A percentile compares a stretch with the other conserved stretches of the same genome.
Evolutionary conservation across 2,888 invertebrate species (phyloP).

Genomic region (Latrodectus elegans): DNA sequence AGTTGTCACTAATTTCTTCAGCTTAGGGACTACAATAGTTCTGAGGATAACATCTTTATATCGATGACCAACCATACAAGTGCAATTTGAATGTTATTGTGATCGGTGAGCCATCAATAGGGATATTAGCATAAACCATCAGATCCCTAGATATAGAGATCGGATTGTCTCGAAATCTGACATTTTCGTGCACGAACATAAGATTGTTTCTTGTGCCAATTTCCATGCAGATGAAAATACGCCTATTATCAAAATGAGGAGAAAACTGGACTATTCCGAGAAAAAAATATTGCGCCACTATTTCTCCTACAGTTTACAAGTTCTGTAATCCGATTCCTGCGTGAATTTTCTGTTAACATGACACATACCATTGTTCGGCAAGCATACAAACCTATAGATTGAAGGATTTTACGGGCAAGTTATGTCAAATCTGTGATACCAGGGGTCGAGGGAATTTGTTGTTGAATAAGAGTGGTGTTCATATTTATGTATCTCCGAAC

Average conservation of each 20-base stretch:
- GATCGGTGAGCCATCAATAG: conserved; percentile 3
- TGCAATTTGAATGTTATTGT: conserved; percentile 3
- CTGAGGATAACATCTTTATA: background rate
- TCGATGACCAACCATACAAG: background rate
- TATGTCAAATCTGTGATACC: conserved; percentile 7
- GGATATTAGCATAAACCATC: background rate
- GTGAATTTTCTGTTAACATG: background rate
- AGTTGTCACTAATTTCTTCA: background rate
- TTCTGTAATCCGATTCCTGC: background rate
- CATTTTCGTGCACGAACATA: background rate
- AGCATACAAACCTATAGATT: conserved; percentile 2
- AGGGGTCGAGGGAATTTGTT: background rate
- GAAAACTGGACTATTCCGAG: background rate
- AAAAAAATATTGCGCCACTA: conserved; percentile 13
- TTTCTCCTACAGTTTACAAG: background rate
- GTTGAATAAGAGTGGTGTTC: conserved; percentile 16
- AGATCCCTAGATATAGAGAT: no score
- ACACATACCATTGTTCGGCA: background rate
- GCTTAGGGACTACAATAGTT: background rate
- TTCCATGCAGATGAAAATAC: conserved; percentile 10
- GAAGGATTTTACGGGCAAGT: background rate
- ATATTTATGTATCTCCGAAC: background rate
- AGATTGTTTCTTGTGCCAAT: conserved; percentile 1
- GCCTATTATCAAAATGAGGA: conserved; percentile 17
- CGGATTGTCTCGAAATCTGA: background rate